phyloP scores from a whole-genome alignment of 2,888 invertebrate species.

The Cybosia mesomella region DNA sequence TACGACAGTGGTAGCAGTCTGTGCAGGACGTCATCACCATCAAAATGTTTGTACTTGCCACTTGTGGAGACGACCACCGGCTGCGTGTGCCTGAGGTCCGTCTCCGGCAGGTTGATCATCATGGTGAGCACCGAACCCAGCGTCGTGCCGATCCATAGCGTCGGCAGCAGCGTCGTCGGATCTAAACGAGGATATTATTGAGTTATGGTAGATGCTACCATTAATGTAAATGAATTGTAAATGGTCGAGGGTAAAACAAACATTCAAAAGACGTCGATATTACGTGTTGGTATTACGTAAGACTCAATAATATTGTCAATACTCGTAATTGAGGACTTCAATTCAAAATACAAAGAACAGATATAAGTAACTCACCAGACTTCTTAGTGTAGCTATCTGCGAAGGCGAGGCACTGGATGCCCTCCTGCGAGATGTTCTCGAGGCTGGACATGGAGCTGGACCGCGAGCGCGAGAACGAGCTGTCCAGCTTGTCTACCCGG shows the following conservation, averaged over 20 bases:
- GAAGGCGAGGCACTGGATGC: constrained; percentile 98
- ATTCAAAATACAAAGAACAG: neutral
- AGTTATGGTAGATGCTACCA: neutral
- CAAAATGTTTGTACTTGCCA: constrained; percentile 84
- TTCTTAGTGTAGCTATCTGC: constrained; percentile 98
- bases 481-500: constrained; percentile 98
- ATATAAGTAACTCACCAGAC: constrained; percentile 90
- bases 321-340: neutral
- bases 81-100: constrained; percentile 93
- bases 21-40: neutral
- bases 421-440: constrained; percentile 98
- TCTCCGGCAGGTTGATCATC: constrained; percentile 93
- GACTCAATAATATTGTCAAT: neutral
- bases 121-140: constrained; percentile 98
- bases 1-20: neutral
- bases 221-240: too few species aligned
- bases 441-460: constrained; percentile 99
- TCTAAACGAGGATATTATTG: constrained; percentile 85
- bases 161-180: constrained; percentile 93
- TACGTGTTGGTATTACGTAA: too few species aligned
- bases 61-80: constrained; percentile 96
- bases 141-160: constrained; percentile 99
- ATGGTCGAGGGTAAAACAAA: too few species aligned
- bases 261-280: too few species aligned
- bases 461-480: constrained; percentile 97